Percentiles rank a stretch among this genome's conserved stretches.
Evolutionary conservation across 1,140 invertebrate genomes (phyloP).

Genomic region (Drosophila murphyi): DNA sequence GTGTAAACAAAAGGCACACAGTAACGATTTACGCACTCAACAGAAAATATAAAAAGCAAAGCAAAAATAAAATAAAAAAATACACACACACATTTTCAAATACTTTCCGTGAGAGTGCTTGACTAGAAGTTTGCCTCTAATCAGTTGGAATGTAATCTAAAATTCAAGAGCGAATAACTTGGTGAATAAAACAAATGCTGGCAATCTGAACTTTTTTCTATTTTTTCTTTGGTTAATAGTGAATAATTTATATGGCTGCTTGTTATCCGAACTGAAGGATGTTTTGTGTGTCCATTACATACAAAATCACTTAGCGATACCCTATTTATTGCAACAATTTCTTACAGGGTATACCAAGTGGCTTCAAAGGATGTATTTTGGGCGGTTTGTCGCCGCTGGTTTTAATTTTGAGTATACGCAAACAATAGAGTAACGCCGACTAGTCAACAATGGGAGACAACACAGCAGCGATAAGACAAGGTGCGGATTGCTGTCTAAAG

Average conservation of each 20-base stretch:
- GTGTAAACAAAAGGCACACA: constrained; percentile 65
- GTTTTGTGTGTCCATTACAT: not conserved
- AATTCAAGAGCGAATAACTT: not conserved
- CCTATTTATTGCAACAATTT: not conserved
- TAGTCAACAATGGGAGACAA: constrained; percentile 66
- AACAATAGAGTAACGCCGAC: constrained; percentile 71
- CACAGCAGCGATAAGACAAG: constrained; percentile 59
- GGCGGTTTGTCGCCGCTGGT: constrained; percentile 35
- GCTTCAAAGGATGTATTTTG: constrained; percentile 44
- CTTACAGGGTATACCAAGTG: constrained; percentile 51
- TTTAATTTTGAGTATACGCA: constrained; percentile 80
- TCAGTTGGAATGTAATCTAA: not conserved
- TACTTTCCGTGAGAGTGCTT: not conserved
- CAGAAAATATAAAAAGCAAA: not conserved
- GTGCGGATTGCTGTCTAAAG: constrained; percentile 34
- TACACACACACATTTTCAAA: not conserved
- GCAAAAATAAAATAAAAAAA: constrained; percentile 2
- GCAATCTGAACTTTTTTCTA: no score
- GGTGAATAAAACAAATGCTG: no score
- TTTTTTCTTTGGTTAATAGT: not conserved
- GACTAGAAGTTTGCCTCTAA: constrained; percentile 1
- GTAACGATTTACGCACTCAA: constrained; percentile 53
- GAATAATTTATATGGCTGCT: not conserved
- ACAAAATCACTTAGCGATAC: not conserved
- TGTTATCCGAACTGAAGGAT: not conserved